phyloP scores from a whole-genome alignment of 2,888 invertebrate species.

The Scaptomyza reducta region DNA sequence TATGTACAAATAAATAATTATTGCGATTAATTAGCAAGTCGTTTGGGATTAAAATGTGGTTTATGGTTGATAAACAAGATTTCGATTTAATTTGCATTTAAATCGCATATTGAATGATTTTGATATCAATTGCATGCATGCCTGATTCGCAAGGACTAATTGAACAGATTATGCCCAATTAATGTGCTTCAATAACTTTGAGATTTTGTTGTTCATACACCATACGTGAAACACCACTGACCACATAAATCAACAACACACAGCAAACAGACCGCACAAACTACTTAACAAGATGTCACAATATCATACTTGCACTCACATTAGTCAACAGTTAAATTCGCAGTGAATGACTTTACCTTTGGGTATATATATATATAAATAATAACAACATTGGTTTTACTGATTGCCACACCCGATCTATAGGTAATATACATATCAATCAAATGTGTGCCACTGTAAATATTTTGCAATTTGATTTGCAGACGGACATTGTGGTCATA shows the following conservation, averaged over 20 bases:
- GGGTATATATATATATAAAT: too few species aligned
- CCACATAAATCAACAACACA: conserved; percentile 5
- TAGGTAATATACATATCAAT: too few species aligned
- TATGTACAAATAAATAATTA: conserved; percentile 53
- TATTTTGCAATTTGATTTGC: neutral
- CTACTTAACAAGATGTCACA: conserved; percentile 13
- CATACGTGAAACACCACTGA: conserved; percentile 1
- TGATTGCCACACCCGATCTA: conserved; percentile 7
- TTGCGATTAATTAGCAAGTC: conserved; percentile 60
- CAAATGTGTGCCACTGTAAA: neutral
- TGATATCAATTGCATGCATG: neutral
- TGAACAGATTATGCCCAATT: conserved; percentile 45
- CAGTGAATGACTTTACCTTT: neutral
- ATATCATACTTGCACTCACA: conserved; percentile 37
- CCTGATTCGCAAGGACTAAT: neutral
- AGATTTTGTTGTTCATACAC: neutral
- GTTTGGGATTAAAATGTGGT: conserved; percentile 35
- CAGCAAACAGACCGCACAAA: conserved; percentile 28
- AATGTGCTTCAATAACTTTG: conserved; percentile 55
- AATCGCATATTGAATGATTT: conserved; percentile 15
- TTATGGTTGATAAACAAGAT: conserved; percentile 23
- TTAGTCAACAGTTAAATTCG: conserved; percentile 49
- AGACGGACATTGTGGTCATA: neutral
- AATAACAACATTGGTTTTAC: conserved; percentile 9
- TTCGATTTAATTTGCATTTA: conserved; percentile 49